Conservation (phyloP, 2,113 vertebrate species). For the Dicrurus megarhynchus region DNA sequence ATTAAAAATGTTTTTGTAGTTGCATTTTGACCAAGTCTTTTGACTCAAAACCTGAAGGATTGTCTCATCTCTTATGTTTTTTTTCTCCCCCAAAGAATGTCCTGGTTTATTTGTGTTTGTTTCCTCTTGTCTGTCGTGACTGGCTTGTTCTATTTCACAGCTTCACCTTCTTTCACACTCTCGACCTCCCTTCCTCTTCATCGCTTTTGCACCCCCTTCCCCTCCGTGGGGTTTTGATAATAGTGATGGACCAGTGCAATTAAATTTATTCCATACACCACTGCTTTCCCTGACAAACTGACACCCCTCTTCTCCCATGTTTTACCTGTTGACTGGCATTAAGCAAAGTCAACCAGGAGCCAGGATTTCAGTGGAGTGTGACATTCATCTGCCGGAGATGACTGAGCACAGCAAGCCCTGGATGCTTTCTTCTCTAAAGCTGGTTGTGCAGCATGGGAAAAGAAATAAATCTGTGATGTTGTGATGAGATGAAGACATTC, state of each 20-base stretch:
- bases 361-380: constrained; percentile 12
- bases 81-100: not conserved
- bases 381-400: not conserved
- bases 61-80: not conserved
- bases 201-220: not conserved
- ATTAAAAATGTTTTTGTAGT: not conserved
- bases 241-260: not conserved
- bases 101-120: not conserved
- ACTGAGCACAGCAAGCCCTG: not conserved
- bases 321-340: constrained; percentile 50
- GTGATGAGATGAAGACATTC: not conserved
- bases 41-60: not conserved
- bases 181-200: not conserved
- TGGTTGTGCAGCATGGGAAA: not conserved
- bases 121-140: not conserved
- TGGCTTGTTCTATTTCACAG: not conserved
- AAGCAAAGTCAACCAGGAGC: constrained; percentile 18
- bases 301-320: not conserved
- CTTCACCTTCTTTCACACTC: not conserved
- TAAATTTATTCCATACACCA: constrained; percentile 6
- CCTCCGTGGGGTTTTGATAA: not conserved
- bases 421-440: not conserved
- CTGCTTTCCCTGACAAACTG: constrained; percentile 19
- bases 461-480: not conserved
- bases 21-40: not conserved